Evolutionary conservation across 2,113 vertebrate species (phyloP).

Genomic region (Coracopsis vasa): DNA sequence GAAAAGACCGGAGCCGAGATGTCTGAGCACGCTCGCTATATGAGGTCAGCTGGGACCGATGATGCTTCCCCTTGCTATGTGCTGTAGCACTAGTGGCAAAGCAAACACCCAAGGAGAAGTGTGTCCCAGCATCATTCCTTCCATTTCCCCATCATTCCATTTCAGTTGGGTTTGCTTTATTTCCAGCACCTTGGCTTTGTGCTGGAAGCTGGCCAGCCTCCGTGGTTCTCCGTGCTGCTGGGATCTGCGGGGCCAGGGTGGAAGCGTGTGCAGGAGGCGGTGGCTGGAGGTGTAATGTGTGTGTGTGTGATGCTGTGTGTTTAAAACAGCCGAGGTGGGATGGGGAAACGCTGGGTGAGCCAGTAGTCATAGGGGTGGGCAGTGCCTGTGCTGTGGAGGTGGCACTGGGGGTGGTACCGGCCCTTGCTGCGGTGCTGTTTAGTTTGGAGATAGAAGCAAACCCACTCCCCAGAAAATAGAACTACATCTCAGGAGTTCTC

Average conservation of each 20-base stretch:
- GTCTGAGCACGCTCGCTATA: neutral
- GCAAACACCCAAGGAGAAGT: accelerated
- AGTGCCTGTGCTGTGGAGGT: neutral
- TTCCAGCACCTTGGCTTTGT: neutral
- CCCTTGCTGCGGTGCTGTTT: neutral
- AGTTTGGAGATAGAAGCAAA: neutral
- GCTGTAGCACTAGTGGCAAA: neutral
- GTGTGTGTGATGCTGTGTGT: neutral
- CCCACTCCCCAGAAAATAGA: neutral
- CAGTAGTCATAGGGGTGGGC: conserved; percentile 24
- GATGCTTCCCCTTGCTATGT: neutral
- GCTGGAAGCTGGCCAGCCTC: neutral
- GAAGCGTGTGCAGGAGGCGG: neutral
- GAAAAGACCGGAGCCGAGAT: neutral
- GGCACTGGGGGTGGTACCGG: neutral
- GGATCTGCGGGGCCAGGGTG: neutral
- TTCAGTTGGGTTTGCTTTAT: neutral
- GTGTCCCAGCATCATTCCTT: accelerated
- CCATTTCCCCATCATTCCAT: neutral
- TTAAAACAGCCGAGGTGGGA: neutral
- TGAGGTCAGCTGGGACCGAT: neutral
- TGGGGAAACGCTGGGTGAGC: neutral
- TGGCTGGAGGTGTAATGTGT: neutral
- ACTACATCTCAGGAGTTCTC: neutral
- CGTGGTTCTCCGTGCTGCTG: neutral